phyloP scores from a whole-genome alignment of 2,113 vertebrate species.

The Tamias sibiricus region DNA sequence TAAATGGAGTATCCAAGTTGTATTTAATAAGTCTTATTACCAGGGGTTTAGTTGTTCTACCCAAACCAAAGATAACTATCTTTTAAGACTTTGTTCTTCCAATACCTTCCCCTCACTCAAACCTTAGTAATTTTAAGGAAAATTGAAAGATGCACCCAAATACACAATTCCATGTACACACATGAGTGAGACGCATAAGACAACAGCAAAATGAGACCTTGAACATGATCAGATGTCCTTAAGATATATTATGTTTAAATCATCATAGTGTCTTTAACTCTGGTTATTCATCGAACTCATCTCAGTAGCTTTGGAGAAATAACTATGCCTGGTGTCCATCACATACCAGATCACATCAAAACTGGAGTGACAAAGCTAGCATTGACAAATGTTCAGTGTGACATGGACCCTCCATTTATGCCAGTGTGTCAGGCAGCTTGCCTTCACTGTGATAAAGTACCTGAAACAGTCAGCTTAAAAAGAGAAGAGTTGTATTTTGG shows the following conservation, averaged over 20 bases:
- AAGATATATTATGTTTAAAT: neutral
- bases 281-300: neutral
- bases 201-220: neutral
- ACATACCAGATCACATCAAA: neutral
- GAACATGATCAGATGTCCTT: neutral
- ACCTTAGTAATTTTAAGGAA: neutral
- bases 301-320: neutral
- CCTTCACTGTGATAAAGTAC: neutral
- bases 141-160: neutral
- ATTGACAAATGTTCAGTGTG: neutral
- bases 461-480: neutral
- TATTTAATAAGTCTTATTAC: no score
- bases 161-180: neutral
- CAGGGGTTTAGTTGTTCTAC: neutral
- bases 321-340: neutral
- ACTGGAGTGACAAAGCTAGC: neutral
- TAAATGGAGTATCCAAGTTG: neutral
- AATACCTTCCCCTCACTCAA: neutral
- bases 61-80: neutral
- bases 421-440: neutral
- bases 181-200: neutral
- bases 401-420: neutral
- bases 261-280: neutral
- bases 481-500: neutral
- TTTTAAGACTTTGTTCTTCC: neutral